phyloP scores from a whole-genome alignment of 2,113 vertebrate genomes.

The Jacana jacana region DNA sequence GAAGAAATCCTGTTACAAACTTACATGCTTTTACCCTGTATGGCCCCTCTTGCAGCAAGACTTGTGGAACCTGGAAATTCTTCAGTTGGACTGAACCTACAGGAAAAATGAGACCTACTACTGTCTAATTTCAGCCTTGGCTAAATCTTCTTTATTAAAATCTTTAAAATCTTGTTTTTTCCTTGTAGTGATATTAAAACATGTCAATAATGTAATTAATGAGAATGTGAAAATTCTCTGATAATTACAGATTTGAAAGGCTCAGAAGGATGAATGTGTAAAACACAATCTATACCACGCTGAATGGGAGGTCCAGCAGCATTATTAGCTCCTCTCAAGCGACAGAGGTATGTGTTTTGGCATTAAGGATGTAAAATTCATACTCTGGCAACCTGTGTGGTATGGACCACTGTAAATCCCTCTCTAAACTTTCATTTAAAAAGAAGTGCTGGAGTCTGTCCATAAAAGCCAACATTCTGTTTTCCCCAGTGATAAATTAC shows the following conservation, averaged over 20 bases:
- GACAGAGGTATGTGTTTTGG: neutral
- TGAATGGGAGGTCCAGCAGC: neutral
- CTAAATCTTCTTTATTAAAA: neutral
- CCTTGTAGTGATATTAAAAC: neutral
- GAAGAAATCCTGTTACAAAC: neutral
- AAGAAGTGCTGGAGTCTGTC: neutral
- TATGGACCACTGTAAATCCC: neutral
- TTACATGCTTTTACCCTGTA: neutral
- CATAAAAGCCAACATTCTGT: constrained; percentile 2
- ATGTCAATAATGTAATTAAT: neutral
- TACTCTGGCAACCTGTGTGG: constrained; percentile 29
- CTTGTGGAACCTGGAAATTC: neutral
- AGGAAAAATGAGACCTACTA: neutral
- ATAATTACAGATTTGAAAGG: neutral
- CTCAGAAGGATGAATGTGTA: neutral
- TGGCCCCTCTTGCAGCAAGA: neutral
- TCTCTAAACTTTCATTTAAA: constrained; percentile 11
- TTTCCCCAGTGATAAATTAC: constrained; percentile 25
- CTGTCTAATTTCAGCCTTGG: neutral
- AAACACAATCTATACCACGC: neutral
- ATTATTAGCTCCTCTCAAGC: neutral
- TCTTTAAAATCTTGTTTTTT: neutral
- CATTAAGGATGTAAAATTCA: neutral
- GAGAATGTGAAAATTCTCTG: neutral
- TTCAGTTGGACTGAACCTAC: neutral